Conservation (phyloP, 2,888 invertebrate species). For the Eretmocerus hayati region DNA sequence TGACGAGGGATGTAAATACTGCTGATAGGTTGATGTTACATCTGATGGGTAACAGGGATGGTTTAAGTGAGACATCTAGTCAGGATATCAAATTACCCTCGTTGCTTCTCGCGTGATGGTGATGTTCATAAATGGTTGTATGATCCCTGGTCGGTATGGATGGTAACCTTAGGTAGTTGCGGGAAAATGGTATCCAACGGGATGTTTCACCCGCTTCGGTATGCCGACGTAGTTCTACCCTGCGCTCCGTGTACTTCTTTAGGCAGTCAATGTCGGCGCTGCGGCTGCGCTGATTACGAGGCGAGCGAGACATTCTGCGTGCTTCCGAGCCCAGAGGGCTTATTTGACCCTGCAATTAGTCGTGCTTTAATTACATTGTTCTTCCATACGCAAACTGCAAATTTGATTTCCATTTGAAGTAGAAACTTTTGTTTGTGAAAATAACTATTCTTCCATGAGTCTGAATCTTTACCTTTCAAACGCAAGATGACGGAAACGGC, state of each 20-base stretch:
- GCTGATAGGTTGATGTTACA: no score
- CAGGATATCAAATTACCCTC: neutral
- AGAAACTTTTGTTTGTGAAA: no score
- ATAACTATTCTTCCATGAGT: no score
- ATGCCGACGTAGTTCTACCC: conserved; percentile 36
- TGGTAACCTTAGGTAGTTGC: neutral
- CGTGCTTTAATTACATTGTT: no score
- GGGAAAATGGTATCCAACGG: conserved; percentile 29
- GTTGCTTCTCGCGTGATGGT: conserved; percentile 1
- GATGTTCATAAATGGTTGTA: neutral
- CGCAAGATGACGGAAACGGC: no score
- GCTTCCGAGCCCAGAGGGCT: conserved; percentile 32
- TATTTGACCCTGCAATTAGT: conserved; percentile 25
- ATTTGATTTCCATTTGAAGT: no score
- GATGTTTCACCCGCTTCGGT: conserved; percentile 31
- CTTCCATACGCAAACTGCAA: no score
- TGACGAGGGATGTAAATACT: no score
- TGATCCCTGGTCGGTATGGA: conserved; percentile 19
- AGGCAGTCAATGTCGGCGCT: conserved; percentile 39
- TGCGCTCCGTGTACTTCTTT: conserved; percentile 36
- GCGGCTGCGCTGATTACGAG: conserved; percentile 38
- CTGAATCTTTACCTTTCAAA: no score
- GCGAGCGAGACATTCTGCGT: conserved; percentile 36
- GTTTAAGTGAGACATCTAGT: no score
- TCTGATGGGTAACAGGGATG: no score